A percentile compares a stretch with the other conserved stretches of the same genome.
Evolutionary conservation across 2,888 invertebrate genomes (phyloP).

Genomic region (Ganaspis brasiliensis): DNA sequence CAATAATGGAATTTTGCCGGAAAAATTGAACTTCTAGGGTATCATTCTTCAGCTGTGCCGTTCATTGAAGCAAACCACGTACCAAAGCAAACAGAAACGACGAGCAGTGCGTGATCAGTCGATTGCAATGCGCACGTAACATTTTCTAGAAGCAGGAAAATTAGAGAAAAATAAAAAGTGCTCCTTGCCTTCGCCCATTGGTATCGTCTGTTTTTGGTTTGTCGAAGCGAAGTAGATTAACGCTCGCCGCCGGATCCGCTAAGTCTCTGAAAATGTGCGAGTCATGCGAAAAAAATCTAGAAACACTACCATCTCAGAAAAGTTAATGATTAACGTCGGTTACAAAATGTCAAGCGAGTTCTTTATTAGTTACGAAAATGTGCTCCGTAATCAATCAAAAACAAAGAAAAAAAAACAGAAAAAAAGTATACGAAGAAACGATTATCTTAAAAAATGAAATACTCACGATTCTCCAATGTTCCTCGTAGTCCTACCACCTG

Average conservation of each 20-base stretch:
- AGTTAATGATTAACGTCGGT: conserved; percentile 39
- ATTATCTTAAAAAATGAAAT: conserved; percentile 46
- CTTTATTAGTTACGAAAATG: conserved; percentile 55
- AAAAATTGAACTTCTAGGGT: conserved; percentile 19
- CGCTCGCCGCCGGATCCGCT: conserved; percentile 77
- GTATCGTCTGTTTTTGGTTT: conserved; percentile 76
- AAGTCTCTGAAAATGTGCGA: conserved; percentile 77
- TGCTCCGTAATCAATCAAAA: conserved; percentile 38
- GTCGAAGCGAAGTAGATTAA: conserved; percentile 78
- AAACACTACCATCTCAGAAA: conserved; percentile 44
- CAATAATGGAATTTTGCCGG: background rate
- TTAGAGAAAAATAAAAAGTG: conserved; percentile 67
- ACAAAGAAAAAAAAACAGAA: conserved; percentile 22
- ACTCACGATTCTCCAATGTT: conserved; percentile 79
- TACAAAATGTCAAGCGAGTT: conserved; percentile 41
- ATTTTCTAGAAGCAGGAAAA: conserved; percentile 23
- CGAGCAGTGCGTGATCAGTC: conserved; percentile 10
- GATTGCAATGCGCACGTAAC: conserved; percentile 19
- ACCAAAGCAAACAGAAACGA: conserved; percentile 23
- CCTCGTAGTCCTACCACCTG: conserved; percentile 74
- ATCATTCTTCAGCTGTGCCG: background rate
- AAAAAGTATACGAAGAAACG: conserved; percentile 25
- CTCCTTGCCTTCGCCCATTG: conserved; percentile 78
- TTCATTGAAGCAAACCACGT: conserved; percentile 26
- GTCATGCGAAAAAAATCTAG: conserved; percentile 64